Evolutionary conservation across 2,113 vertebrate species (phyloP).

Genomic region (Silurus asotus): DNA sequence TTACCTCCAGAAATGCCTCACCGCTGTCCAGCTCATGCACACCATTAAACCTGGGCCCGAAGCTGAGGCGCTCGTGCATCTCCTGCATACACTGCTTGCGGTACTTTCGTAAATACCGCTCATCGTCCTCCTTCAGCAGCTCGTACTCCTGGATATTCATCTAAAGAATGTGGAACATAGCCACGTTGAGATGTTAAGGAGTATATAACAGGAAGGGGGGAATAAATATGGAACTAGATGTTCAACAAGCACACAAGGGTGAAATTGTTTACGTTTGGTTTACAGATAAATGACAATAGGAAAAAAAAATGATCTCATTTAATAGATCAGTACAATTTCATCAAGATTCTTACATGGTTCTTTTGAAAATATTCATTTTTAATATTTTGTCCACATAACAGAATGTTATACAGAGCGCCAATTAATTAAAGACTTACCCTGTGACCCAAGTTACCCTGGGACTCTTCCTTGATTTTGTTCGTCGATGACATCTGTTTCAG

Average conservation of each 20-base stretch:
- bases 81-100: conserved; percentile 92
- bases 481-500: conserved; percentile 93
- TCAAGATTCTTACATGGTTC: neutral
- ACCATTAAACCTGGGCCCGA: conserved; percentile 86
- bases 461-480: conserved; percentile 72
- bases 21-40: conserved; percentile 86
- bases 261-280: neutral
- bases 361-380: neutral
- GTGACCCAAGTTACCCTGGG: conserved; percentile 77
- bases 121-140: conserved; percentile 87
- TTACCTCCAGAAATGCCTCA: conserved; percentile 89
- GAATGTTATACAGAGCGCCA: neutral
- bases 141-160: conserved; percentile 96
- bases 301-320: neutral
- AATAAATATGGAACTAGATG: neutral
- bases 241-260: neutral
- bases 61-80: conserved; percentile 93
- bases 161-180: conserved; percentile 63
- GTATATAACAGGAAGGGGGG: no score
- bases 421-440: conserved; percentile 77
- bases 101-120: conserved; percentile 87
- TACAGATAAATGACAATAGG: neutral
- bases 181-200: neutral
- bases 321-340: neutral
- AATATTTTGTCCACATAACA: neutral